A percentile compares a stretch with the other conserved stretches of the same genome.
Evolutionary conservation across 1,140 invertebrate species (phyloP).

Genomic region (Brachionus sp.): DNA sequence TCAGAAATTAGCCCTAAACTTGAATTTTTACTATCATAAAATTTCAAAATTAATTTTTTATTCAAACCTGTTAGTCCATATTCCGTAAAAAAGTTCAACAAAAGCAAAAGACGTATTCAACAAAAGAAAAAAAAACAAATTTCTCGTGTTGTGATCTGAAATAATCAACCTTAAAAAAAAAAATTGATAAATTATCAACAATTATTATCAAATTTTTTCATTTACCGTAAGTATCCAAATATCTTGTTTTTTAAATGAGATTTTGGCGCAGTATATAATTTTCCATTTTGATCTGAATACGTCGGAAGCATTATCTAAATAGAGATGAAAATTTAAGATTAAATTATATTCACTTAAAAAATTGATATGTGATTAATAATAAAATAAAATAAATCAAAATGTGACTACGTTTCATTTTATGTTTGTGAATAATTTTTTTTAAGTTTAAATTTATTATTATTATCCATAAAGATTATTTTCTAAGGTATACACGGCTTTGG

Average conservation of each 20-base stretch:
- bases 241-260: background rate
- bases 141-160: constrained; percentile 33
- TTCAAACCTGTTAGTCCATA: constrained; percentile 78
- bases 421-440: background rate
- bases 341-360: background rate
- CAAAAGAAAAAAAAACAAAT: constrained; percentile 46
- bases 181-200: background rate
- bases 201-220: background rate
- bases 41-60: background rate
- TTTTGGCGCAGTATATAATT: background rate
- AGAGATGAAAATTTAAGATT: background rate
- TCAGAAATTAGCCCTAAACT: constrained; percentile 86
- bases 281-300: constrained; percentile 28
- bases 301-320: constrained; percentile 1
- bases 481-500: background rate
- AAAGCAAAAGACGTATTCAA: constrained; percentile 66
- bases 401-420: constrained; percentile 26
- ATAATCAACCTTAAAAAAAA: background rate
- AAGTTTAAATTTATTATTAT: constrained; percentile 20
- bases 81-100: constrained; percentile 90
- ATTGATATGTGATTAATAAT: background rate
- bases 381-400: background rate
- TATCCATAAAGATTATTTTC: background rate
- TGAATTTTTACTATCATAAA: background rate
- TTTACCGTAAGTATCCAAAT: background rate